Base-by-base conservation (phyloP, 2,888 invertebrate species). In the Sesia bembeciformis region DNA sequence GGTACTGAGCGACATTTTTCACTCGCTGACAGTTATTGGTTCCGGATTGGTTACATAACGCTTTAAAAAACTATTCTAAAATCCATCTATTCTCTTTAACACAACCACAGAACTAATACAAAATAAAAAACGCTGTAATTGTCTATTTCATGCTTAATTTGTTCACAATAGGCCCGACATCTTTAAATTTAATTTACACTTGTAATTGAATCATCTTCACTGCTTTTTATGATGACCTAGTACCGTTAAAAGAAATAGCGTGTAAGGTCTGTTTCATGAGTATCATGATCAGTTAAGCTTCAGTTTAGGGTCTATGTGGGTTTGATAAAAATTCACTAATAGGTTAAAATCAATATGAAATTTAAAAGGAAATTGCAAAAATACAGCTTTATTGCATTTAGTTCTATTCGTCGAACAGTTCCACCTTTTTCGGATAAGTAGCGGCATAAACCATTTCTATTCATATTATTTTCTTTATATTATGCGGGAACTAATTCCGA, bases 71-170 rank as follows among this genome's bases (percentile, higher is more conserved):
- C 56, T 57, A 41, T 56, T 52, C 49, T 60, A 63, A 61, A 56
- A 61, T 46, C 51, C 46, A 51, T 42, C 56, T 53, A 53, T 53
- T 53, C 38, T 5, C 40, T 53, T 40, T 40, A 52, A 40, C 23
- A 53, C n/a, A n/a, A 23, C 23, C 53, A 39, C 6, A 39, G n/a
- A n/a, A 7, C 39, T 39, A 39, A 46, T 42, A 39, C 7, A 53
- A 57, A 62, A 63, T 65, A 64, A 56, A 67, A 64, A 70, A 56
- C 57, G 58, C 53, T 55, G 58, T 62, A 59, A 62, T 62, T 60
- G 57, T 69, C 63, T 66, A 74, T 77, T 79, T 76, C 68, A 77
- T 67, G 74, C 66, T 63, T 67, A 64, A 74, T 75, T 72, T 60
- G 60, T 65, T 64, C 65, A 72, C 60, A 72, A 72, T 67, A 62